phyloP scores from a whole-genome alignment of 1,140 invertebrate species.

The Babylonia areolata region DNA sequence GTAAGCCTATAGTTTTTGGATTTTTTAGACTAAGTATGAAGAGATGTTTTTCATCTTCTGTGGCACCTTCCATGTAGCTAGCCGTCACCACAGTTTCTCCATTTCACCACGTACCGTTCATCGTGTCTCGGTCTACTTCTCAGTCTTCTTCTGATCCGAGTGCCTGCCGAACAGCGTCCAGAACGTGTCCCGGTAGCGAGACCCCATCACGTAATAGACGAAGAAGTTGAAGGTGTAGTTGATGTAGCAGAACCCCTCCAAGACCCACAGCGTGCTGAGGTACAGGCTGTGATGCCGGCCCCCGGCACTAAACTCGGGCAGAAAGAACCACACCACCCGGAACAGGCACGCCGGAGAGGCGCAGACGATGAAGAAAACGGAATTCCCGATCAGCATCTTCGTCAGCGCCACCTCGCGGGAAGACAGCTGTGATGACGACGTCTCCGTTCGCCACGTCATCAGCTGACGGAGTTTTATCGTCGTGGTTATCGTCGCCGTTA shows the following conservation, averaged over 20 bases:
- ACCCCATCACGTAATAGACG: too few relatives aligned
- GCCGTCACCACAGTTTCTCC: too few relatives aligned
- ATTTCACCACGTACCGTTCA: too few relatives aligned
- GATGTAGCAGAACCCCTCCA: background rate
- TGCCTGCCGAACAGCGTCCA: background rate
- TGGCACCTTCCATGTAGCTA: too few relatives aligned
- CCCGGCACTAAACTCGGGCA: background rate
- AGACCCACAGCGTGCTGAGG: background rate
- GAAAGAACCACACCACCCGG: background rate
- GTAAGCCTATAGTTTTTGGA: too few relatives aligned
- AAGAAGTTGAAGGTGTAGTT: conserved; percentile 3
- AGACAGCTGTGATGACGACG: background rate
- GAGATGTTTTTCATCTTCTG: too few relatives aligned
- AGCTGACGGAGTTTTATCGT: background rate
- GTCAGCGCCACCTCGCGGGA: conserved; percentile 3
- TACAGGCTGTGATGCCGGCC: background rate
- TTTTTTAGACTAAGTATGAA: too few relatives aligned
- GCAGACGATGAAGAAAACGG: conserved; percentile 3
- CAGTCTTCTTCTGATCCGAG: too few relatives aligned
- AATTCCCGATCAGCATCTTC: background rate
- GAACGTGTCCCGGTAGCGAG: too few relatives aligned
- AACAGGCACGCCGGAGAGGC: background rate
- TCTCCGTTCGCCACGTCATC: background rate
- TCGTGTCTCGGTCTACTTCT: too few relatives aligned
- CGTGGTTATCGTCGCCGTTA: background rate